phyloP scores from a whole-genome alignment of 2,888 invertebrate species.

The Epiblema foenella region DNA sequence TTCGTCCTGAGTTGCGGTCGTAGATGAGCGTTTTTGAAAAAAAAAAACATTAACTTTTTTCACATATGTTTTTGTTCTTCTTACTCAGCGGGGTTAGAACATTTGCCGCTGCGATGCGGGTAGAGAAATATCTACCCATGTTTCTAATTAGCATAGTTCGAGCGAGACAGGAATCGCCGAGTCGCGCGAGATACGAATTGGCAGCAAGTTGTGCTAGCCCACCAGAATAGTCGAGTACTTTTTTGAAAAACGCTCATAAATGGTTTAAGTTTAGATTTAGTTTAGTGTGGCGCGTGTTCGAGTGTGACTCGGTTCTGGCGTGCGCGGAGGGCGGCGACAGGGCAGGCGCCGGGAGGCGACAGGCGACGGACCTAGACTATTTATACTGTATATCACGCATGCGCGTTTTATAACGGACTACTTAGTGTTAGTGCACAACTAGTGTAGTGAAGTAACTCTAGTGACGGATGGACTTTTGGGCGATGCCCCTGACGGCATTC shows the following conservation, averaged over 20 bases:
- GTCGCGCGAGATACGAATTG: too few species aligned
- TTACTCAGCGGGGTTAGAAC: too few species aligned
- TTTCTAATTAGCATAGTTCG: too few species aligned
- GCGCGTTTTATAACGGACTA: constrained; percentile 60
- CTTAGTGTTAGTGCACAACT: constrained; percentile 68
- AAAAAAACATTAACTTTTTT: too few species aligned
- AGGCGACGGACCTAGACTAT: constrained; percentile 40
- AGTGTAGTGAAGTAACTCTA: constrained; percentile 59
- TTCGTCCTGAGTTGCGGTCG: constrained; percentile 57
- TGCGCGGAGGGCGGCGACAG: constrained; percentile 54
- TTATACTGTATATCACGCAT: constrained; percentile 45
- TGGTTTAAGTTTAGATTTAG: constrained; percentile 31
- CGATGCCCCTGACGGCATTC: background rate
- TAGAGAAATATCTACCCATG: too few species aligned
- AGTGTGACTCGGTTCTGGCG: constrained; percentile 49
- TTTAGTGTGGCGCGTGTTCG: constrained; percentile 51
- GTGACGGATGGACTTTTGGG: constrained; percentile 41
- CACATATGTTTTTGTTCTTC: too few species aligned
- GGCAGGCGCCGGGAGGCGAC: constrained; percentile 64
- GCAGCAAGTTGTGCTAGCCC: too few species aligned
- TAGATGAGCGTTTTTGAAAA: constrained; percentile 41
- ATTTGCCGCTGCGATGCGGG: too few species aligned
- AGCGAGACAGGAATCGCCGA: too few species aligned
- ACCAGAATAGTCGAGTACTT: too few species aligned
- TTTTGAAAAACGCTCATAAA: constrained; percentile 3